phyloP scores from a whole-genome alignment of 53 echinoderm and acorn worm genomes.

The Echinarachnius parma region DNA sequence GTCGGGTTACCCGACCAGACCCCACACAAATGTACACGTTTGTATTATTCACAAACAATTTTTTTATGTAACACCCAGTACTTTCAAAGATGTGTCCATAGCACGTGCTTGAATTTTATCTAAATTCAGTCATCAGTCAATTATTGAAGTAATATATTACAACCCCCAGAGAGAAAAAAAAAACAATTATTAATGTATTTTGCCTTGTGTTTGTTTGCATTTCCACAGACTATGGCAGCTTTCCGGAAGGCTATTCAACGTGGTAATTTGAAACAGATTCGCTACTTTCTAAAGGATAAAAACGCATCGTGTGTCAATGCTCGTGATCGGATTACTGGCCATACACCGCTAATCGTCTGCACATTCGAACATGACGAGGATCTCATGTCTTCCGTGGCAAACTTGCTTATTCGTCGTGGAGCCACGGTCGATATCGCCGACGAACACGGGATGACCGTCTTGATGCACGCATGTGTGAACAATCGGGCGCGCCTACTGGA shows the following conservation, averaged over 20 bases:
- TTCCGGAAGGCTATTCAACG: constrained; percentile 28
- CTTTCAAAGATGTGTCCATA: too few relatives aligned
- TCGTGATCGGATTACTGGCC: not conserved
- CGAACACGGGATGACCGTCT: constrained; percentile 14
- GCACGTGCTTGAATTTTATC: too few relatives aligned
- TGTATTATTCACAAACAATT: too few relatives aligned
- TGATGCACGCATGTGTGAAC: constrained; percentile 28
- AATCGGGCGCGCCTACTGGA: not conserved
- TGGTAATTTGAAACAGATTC: not conserved
- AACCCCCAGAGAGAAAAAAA: too few relatives aligned
- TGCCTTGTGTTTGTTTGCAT: too few relatives aligned
- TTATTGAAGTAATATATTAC: too few relatives aligned
- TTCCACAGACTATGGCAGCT: too few relatives aligned
- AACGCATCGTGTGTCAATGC: not conserved
- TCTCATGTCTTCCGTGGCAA: not conserved
- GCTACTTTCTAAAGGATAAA: not conserved
- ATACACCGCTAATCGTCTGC: constrained; percentile 22
- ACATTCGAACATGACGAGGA: constrained; percentile 7
- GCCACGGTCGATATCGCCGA: constrained; percentile 8
- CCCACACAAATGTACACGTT: too few relatives aligned
- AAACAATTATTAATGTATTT: too few relatives aligned
- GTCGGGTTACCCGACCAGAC: too few relatives aligned
- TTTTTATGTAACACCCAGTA: too few relatives aligned
- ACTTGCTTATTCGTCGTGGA: constrained; percentile 12
- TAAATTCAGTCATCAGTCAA: too few relatives aligned